Base-by-base conservation (phyloP, 2,888 invertebrate genomes). In the Tetragnatha montana region DNA sequence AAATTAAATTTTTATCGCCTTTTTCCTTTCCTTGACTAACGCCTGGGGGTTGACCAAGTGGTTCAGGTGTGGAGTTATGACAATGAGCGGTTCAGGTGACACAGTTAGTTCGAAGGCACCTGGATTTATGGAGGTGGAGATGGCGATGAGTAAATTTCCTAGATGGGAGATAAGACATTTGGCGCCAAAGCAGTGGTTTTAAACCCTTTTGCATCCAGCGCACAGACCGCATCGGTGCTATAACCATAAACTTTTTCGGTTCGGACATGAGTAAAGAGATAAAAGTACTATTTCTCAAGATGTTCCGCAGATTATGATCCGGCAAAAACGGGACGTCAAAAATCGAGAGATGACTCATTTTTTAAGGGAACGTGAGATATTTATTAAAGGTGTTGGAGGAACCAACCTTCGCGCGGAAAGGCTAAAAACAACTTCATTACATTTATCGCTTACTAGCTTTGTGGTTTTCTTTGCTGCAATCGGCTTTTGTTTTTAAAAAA, bases 201-300 rank as follows among this genome's bases (percentile, higher is more conserved):
- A 68, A 88, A 88, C 87, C 87, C 87, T 88, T 88, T 88, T 70
- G 87, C 70, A 88, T 68, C 87, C 87, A 82, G 35, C 70, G 68
- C 87, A 82, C 82, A 88, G 78, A 70, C 78, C 82, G 60, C 47
- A 74, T 88, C 76, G 81, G 60, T 35, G 81, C 87, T 81, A 78
- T 88, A 82, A 82, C 82, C 87, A 19, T 88, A 88, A 87, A 88
- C 76, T 81, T 88, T 88, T 82, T 82, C 82, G 82, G 74, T 88
- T 88, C 82, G 82, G 76, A 88, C 87, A 88, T 78, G 76, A 51
- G 60, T 82, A 47, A 81, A 19, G 21, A 88, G 87, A 88, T 88
- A 88, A 88, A 88, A 88, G 82, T 88, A 88, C 81, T 81, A 82
- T 88, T 88, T 82, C 76, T 21, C 14, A 47, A 88, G 87, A 88